These are phyloP conservation scores for Oopsacas minuta DNA, from an alignment of 37 sponge, comb jelly and placozoan genomes.

Conservation along the genomic window DNA sequence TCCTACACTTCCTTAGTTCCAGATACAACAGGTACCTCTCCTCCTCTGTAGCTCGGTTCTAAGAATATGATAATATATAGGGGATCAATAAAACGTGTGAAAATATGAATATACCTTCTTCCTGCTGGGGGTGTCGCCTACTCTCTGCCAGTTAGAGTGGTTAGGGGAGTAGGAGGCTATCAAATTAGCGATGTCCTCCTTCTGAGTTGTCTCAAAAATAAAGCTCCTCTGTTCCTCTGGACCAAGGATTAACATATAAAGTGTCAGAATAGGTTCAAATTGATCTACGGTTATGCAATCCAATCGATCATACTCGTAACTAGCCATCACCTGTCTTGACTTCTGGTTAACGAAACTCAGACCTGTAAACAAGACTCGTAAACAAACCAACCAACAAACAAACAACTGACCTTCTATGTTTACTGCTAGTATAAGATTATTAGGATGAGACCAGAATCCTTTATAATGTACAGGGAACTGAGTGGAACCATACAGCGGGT, in stretches of 20 bases:
- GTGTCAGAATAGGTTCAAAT: conserved; percentile 51
- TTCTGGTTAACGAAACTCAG: conserved; percentile 71
- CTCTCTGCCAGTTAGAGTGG: conserved; percentile 78
- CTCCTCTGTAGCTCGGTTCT: conserved; percentile 54
- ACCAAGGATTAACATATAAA: conserved; percentile 46
- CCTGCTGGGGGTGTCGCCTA: conserved; percentile 47
- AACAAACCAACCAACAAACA: neutral
- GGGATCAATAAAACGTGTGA: too few relatives aligned
- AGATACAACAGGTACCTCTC: conserved; percentile 54
- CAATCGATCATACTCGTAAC: conserved; percentile 52
- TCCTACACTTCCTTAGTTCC: conserved; percentile 52
- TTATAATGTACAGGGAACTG: conserved; percentile 78
- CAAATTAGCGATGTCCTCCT: conserved; percentile 81
- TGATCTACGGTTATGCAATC: conserved; percentile 66
- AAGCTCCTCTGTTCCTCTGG: conserved; percentile 66
- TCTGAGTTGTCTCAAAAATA: conserved; percentile 74
- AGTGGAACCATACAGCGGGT: conserved; percentile 72
- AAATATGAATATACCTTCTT: conserved; percentile 26
- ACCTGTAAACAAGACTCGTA: neutral
- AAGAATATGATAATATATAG: too few relatives aligned
- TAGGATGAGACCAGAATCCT: conserved; percentile 93
- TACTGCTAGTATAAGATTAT: conserved; percentile 58
- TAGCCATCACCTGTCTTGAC: conserved; percentile 65
- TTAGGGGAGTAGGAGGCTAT: conserved; percentile 85
- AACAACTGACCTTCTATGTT: conserved; percentile 36